Conservation (phyloP, 2,888 invertebrate species). For the Stramonita haemastoma region DNA sequence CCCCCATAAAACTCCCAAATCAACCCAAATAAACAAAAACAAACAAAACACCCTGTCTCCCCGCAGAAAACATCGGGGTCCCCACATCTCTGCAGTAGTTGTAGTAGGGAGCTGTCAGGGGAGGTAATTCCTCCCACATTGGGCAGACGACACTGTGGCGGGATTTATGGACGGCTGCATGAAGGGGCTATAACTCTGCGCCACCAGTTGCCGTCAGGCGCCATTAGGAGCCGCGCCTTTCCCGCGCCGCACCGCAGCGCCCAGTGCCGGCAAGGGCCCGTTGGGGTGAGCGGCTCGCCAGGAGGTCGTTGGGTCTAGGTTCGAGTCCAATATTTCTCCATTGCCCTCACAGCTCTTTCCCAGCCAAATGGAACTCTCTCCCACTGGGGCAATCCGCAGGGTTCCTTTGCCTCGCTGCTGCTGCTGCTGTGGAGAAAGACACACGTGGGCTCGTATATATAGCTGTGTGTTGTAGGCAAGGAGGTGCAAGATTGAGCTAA, state of each 20-base stretch:
- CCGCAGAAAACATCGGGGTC: not conserved
- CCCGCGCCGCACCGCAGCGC: not conserved
- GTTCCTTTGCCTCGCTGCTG: too few relatives aligned
- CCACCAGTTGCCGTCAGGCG: not conserved
- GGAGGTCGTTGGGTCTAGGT: not conserved
- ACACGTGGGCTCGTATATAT: not conserved
- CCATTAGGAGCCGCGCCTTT: slow-evolving; percentile 3
- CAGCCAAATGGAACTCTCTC: too few relatives aligned
- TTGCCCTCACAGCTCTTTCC: not conserved
- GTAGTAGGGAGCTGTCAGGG: not conserved
- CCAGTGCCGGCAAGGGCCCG: not conserved
- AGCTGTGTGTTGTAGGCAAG: not conserved
- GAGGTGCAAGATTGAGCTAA: too few relatives aligned
- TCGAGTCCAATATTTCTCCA: not conserved
- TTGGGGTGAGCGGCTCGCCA: not conserved
- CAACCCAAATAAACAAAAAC: too few relatives aligned
- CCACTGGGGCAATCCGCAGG: too few relatives aligned
- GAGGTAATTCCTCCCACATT: slow-evolving; percentile 10
- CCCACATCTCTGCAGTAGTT: too few relatives aligned
- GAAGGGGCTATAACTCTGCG: slow-evolving; percentile 1
- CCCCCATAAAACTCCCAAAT: too few relatives aligned
- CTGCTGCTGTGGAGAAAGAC: too few relatives aligned
- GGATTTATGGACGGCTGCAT: not conserved
- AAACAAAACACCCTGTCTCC: too few relatives aligned
- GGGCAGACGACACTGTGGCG: not conserved